Base-by-base conservation (phyloP, 2,888 invertebrate genomes). In the Drosophila paramelanica region DNA sequence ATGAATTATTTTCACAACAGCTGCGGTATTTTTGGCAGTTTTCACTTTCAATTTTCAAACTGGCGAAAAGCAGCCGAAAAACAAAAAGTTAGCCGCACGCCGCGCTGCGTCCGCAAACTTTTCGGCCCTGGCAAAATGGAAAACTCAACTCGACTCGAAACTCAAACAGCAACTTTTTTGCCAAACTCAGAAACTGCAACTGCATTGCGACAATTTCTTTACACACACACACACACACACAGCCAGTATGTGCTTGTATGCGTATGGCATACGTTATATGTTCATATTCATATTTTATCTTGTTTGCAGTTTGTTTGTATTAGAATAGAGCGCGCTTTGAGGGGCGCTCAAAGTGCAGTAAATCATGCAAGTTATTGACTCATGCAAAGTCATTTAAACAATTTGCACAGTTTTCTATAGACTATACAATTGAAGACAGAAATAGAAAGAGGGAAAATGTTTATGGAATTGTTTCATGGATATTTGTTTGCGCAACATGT, bases 171-270 rank as follows among this genome's bases (percentile, higher is more conserved):
- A 76, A 75, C 78, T 77, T 77, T 76, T 58, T 62, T 52, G 45
- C 52, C 56, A 72, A 79, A 77, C 68, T 81, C 62, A 69, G 76
- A 72, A 81, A 72, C 51, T 71, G 67, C 67, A 74, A 79, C 85
- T 85, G 82, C 82, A 82, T 71, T 82, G 85, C 82, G 82, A 82
- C 82, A 85, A 56, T 81, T 84, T 79, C 65, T 68, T 69, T 50
- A 59, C 36, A 53, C 43, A 42, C 42, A 55, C 39, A 58, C 13
- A 57, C 36, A 41, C 13, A 38, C 10, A 46, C n/a, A 49, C 33
- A 56, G 6, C 46, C 25, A 31, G 4, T 41, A 27, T 36, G 36
- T 43, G 33, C 42, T 27, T 46, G 39, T 58, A 25, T 60, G 36
- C 38, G 67, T 45, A 36, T 45, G 38, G 47, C 77, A 76, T 76